A percentile compares a stretch with the other conserved stretches of the same genome.
phyloP scores from a whole-genome alignment of 2,888 invertebrate genomes.

The Ephialtes manifestator region DNA sequence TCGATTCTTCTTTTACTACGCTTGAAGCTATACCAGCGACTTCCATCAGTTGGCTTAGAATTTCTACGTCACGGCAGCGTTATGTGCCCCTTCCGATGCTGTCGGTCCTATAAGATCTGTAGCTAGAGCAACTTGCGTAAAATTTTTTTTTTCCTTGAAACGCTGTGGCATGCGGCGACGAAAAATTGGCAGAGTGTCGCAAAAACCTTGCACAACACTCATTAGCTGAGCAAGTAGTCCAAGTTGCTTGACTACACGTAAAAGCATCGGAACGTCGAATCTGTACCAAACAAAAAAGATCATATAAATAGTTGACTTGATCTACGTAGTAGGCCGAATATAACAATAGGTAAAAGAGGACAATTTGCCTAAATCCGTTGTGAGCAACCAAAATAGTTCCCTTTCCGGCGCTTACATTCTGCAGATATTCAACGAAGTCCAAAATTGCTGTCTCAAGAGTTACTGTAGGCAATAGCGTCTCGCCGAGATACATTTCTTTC shows the following conservation, averaged over 20 bases:
- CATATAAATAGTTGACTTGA: background rate
- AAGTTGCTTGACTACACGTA: background rate
- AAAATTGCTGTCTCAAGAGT: background rate
- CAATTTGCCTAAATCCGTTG: constrained; percentile 42
- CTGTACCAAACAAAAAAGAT: constrained; percentile 7
- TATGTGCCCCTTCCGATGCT: constrained; percentile 4
- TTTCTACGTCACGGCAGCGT: constrained; percentile 1
- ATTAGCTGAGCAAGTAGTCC: constrained; percentile 11
- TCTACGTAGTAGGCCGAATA: too few species aligned
- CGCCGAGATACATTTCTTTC: background rate
- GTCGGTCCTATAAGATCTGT: background rate
- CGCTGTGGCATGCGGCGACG: constrained; percentile 1
- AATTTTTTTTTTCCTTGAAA: constrained; percentile 10
- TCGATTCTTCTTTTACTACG: background rate
- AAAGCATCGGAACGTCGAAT: constrained; percentile 30
- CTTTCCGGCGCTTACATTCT: background rate
- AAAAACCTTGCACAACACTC: background rate
- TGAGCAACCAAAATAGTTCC: constrained; percentile 33
- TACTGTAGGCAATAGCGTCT: background rate
- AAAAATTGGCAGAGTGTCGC: constrained; percentile 18
- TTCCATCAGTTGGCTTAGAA: background rate
- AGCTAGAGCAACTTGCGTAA: constrained; percentile 2
- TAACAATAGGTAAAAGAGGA: background rate
- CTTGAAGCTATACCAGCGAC: background rate
- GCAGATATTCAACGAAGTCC: constrained; percentile 1